Evolutionary conservation across 2,888 invertebrate genomes (phyloP).

Genomic region (Cartodere bifasciata): DNA sequence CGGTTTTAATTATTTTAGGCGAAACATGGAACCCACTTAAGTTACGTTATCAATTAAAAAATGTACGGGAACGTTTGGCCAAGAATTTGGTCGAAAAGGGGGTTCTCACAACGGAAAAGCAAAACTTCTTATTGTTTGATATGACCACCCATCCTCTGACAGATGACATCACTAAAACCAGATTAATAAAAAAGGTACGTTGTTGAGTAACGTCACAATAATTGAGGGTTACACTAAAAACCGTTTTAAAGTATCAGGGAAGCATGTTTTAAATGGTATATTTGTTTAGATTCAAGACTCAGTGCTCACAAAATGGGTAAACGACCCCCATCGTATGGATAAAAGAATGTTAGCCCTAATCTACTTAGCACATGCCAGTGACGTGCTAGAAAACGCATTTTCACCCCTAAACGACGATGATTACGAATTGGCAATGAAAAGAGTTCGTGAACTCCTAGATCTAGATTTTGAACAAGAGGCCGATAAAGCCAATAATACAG

Average conservation of each 20-base stretch:
- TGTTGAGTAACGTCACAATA: no score
- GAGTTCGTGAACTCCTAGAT: constrained; percentile 90
- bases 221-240: no score
- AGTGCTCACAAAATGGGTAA: constrained; percentile 90
- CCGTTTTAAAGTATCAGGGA: no score
- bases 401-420: constrained; percentile 94
- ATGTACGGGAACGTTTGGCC: constrained; percentile 96
- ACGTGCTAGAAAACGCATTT: constrained; percentile 98
- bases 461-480: constrained; percentile 95
- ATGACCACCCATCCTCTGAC: constrained; percentile 99
- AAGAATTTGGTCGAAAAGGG: constrained; percentile 99
- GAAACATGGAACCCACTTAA: constrained; percentile 99
- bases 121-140: constrained; percentile 98
- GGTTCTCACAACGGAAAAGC: constrained; percentile 97
- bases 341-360: constrained; percentile 86
- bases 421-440: constrained; percentile 95
- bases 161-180: constrained; percentile 88
- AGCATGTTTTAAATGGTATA: no score
- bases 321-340: constrained; percentile 96
- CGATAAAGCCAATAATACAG: constrained; percentile 79
- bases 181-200: constrained; percentile 88
- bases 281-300: constrained; percentile 82
- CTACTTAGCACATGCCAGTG: constrained; percentile 93
- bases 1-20: constrained; percentile 42
- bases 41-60: constrained; percentile 93